phyloP scores from a whole-genome alignment of 2,888 invertebrate species.

The Thera britannica region DNA sequence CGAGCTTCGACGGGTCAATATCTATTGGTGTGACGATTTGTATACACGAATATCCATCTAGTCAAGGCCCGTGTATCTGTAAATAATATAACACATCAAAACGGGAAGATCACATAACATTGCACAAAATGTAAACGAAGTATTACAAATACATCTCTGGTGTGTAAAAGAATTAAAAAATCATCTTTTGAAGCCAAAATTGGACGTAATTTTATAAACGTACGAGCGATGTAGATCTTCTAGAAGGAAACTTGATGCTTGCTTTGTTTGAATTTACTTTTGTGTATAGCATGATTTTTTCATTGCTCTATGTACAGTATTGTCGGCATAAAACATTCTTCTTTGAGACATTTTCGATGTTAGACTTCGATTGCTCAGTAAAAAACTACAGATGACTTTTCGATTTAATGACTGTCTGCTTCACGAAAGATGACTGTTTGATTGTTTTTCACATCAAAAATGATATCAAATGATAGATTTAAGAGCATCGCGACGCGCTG shows the following conservation, averaged over 20 bases:
- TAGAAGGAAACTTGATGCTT: no score
- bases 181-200: background rate
- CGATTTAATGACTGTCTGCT: background rate
- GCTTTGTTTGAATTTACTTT: no score
- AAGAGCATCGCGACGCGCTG: slow-evolving; percentile 76
- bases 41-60: slow-evolving; percentile 61
- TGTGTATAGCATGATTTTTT: no score
- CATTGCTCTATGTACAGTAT: no score
- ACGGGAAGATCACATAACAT: slow-evolving; percentile 56
- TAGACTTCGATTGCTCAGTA: background rate
- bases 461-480: slow-evolving; percentile 77
- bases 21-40: slow-evolving; percentile 49
- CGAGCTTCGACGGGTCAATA: slow-evolving; percentile 25
- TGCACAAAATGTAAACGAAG: slow-evolving; percentile 67
- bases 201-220: background rate
- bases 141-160: slow-evolving; percentile 76
- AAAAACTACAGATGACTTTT: background rate
- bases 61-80: slow-evolving; percentile 65
- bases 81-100: slow-evolving; percentile 53
- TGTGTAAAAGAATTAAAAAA: slow-evolving; percentile 20
- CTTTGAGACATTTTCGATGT: background rate
- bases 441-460: slow-evolving; percentile 32
- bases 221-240: no score
- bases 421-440: slow-evolving; percentile 2
- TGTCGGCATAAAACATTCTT: background rate